Base-by-base conservation (phyloP, 1,140 invertebrate species). In the Dreissena polymorpha region DNA sequence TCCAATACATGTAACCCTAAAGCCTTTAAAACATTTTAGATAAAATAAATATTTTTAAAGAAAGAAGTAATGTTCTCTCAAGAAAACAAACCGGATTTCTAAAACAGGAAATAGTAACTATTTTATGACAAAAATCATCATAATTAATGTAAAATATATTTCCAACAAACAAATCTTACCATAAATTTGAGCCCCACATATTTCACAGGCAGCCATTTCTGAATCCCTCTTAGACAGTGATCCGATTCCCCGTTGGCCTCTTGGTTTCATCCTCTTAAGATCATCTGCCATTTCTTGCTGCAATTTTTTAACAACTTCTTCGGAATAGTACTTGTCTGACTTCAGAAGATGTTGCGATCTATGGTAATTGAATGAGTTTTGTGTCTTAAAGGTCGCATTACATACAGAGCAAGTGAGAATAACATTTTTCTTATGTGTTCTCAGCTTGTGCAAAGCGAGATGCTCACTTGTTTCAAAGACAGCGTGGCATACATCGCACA, bases 271-370 rank as follows among this genome's bases (percentile, higher is more conserved):
- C 39, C 39, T 39, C 39, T 49, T 60, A 18, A 29, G 39, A 18
- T 23, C 64, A 18, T 67, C 60, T 23, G 50, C 18, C 10, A 72
- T 72, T 60, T 82, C 79, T 53, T 63, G 25, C 65, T 74, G 79
- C 16, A 82, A 51, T 25, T 67, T 60, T 39, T 82, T 23, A 65
- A 73, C 79, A 39, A 68, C 39, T 57, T 82, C 79, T 49, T 82
- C 60, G 0, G 68, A 72, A 68, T 82, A 74, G 69, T 82, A 82
- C 23, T 74, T 39, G 71, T 82, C 69, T 14, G 39, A 73, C 55
- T 67, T 74, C 49, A 64, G 53, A 27, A 82, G 29, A 50, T 82
- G 79, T 23, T 64, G 64, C 8, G 49, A 39, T 65, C 64, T 82
- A 29, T 82, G 79, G 13, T 69, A 53, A 50, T 71, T 55, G 16